Conservation (phyloP, 2,888 invertebrate genomes). For the Steinernema carpocapsae region DNA sequence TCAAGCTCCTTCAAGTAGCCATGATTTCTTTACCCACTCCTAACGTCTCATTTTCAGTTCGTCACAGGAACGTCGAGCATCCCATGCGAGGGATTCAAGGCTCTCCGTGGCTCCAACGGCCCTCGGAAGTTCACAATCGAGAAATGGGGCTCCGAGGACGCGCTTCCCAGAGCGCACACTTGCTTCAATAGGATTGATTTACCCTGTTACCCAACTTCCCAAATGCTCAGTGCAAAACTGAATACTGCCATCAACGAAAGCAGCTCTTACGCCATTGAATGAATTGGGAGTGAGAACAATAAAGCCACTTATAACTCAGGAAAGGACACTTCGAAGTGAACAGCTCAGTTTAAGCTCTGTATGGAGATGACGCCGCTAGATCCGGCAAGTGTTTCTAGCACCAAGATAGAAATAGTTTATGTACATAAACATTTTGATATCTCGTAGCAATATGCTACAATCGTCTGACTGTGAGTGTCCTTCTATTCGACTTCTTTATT, state of each 20-base stretch:
- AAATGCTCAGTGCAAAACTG: conserved; percentile 57
- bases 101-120: conserved; percentile 90
- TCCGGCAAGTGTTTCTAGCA: too few species aligned
- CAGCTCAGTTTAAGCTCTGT: too few species aligned
- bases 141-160: conserved; percentile 61
- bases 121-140: conserved; percentile 76
- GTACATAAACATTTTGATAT: not conserved
- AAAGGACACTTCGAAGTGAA: too few species aligned
- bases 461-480: not conserved
- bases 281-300: conserved; percentile 19
- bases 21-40: conserved; percentile 3
- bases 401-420: conserved; percentile 19
- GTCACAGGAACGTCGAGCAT: conserved; percentile 97
- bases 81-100: conserved; percentile 95
- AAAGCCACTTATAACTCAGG: too few species aligned
- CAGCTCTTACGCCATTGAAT: conserved; percentile 65
- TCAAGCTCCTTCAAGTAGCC: conserved; percentile 81
- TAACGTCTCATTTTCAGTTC: conserved; percentile 74
- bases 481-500: not conserved
- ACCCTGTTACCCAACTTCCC: conserved; percentile 85
- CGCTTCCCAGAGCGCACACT: conserved; percentile 79
- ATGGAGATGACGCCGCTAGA: too few species aligned
- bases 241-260: conserved; percentile 62
- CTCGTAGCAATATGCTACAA: conserved; percentile 20
- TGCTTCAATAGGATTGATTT: conserved; percentile 96